Base-by-base conservation (phyloP, 2,888 invertebrate genomes). In the Drosophila leonis region DNA sequence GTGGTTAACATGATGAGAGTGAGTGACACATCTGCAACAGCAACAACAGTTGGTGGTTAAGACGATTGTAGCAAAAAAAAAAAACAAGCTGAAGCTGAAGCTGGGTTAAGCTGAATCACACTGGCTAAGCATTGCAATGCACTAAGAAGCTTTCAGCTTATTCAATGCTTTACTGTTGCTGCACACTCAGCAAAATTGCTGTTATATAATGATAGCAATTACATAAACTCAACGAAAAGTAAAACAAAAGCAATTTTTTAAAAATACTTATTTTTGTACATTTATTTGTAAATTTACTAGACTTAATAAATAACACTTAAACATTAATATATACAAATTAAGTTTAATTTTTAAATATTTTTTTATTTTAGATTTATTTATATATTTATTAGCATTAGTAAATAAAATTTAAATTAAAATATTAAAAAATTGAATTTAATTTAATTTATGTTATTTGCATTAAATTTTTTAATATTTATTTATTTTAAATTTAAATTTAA, bases 21-120 rank as follows among this genome's bases (percentile, higher is more conserved):
- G 54, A 56, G 13, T 76, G 79, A 74, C 75, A 74, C 79, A 74
- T 74, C 70, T 74, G 37, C 49, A 73, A 57, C 46, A 69, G 31
- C 37, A 51, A 29, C 39, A 65, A 52, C 9, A 52, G 49, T 51
- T 59, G 10, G 15, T 72, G 48, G 60, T 44, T 55, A 56, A 67
- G 18, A 20, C 27, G 54, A 42, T 37, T 56, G 39, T 33, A 55
- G 42, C 48, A 13, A 48, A 18, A 46, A n/a, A 24, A 46, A n/a
- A 24, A 4, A 24, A 10, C 13, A 24, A 6, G 15, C 24, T 24
- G 24, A 13, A 4, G 35, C 15, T 55, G 57, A 51, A 61, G 42
- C 56, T 73, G 52, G 31, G 29, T 54, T 61, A 73, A 64, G 52
- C 70, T 65, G 68, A 68, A 51, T 63, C 75, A 59, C 55, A 74